Evolutionary conservation across 1,140 invertebrate genomes (phyloP).

Genomic region (Zaprionus ghesquierei): DNA sequence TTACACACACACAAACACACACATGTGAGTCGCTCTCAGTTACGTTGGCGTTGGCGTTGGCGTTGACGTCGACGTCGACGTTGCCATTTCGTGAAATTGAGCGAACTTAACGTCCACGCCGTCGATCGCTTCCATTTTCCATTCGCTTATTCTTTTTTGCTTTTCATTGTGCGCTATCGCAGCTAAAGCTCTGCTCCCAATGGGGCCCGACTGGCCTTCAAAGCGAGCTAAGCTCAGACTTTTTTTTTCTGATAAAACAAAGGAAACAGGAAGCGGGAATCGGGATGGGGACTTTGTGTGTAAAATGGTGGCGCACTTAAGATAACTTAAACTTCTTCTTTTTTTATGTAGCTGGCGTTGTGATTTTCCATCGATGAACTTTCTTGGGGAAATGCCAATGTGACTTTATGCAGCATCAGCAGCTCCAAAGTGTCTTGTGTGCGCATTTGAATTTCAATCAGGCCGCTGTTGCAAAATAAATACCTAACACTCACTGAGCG

Average conservation of each 20-base stretch:
- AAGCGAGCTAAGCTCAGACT: background rate
- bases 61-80: conserved; percentile 24
- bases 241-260: conserved; percentile 22
- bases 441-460: conserved; percentile 76
- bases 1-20: conserved; percentile 22
- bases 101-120: too few species aligned
- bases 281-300: too few species aligned
- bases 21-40: conserved; percentile 16
- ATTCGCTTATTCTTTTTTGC: conserved; percentile 11
- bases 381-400: conserved; percentile 19
- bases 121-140: conserved; percentile 28
- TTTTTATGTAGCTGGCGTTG: too few species aligned
- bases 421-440: conserved; percentile 29
- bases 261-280: background rate
- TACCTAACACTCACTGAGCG: conserved; percentile 31
- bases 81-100: conserved; percentile 14
- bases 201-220: conserved; percentile 31
- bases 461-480: conserved; percentile 58
- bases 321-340: background rate
- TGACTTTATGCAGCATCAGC: conserved; percentile 55
- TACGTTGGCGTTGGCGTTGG: conserved; percentile 5
- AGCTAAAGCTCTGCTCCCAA: background rate
- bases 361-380: background rate
- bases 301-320: background rate
- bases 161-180: conserved; percentile 19